Conservation (phyloP, 2,113 vertebrate species). For the Pachyramphus minor region DNA sequence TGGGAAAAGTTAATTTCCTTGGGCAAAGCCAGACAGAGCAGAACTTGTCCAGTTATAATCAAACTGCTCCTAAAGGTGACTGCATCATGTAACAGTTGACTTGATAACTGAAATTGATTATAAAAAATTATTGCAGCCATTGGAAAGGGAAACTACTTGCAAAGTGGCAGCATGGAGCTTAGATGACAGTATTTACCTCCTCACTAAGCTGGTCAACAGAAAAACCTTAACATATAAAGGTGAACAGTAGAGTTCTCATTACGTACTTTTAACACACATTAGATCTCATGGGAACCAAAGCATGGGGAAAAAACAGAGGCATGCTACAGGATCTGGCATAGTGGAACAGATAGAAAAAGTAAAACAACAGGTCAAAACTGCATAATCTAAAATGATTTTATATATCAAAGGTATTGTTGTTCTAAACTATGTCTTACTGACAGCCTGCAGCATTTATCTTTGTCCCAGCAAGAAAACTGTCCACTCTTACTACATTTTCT, state of each 20-base stretch:
- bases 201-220: no score
- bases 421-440: neutral
- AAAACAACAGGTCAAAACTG: neutral
- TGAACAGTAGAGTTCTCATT: neutral
- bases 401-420: neutral
- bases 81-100: neutral
- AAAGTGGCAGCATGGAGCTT: neutral
- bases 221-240: neutral
- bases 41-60: neutral
- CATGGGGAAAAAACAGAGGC: neutral
- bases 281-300: neutral
- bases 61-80: neutral
- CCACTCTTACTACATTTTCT: neutral
- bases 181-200: neutral
- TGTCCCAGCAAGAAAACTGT: neutral
- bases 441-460: neutral
- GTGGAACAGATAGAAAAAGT: neutral
- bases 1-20: neutral
- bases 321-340: neutral
- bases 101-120: neutral
- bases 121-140: neutral
- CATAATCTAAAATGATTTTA: neutral
- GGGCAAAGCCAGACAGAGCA: neutral
- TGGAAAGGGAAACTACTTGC: neutral
- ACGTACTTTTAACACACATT: neutral